phyloP scores from a whole-genome alignment of 2,797 vertebrate species.

The Cossypha caffra region DNA sequence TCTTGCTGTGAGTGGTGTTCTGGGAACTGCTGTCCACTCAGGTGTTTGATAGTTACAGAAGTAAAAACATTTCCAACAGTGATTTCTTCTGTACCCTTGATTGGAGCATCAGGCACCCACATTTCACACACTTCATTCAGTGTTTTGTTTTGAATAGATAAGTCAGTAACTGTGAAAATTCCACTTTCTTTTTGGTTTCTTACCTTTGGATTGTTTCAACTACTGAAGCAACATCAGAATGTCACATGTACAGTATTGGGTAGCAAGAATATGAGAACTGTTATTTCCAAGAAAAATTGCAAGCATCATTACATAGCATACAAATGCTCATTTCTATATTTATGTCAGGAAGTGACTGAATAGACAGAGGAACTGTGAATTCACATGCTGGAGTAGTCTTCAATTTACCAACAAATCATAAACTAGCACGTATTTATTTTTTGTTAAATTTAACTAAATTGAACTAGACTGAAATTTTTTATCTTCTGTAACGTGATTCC shows the following conservation, averaged over 20 bases:
- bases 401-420: background rate
- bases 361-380: background rate
- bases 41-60: background rate
- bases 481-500: background rate
- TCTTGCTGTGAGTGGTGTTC: background rate
- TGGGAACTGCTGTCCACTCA: background rate
- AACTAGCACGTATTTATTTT: background rate
- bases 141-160: background rate
- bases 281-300: background rate
- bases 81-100: background rate
- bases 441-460: background rate
- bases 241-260: background rate
- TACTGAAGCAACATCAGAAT: background rate
- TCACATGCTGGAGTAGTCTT: background rate
- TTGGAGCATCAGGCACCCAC: background rate
- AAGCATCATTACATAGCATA: background rate
- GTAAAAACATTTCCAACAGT: background rate
- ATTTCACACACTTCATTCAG: too few relatives aligned
- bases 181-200: background rate
- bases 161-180: background rate
- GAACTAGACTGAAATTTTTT: background rate
- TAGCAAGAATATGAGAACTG: background rate
- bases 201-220: background rate
- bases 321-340: background rate
- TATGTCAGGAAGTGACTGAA: background rate